Evolutionary conservation across 2,113 vertebrate species (phyloP).

Genomic region (Eubucco bourcierii): DNA sequence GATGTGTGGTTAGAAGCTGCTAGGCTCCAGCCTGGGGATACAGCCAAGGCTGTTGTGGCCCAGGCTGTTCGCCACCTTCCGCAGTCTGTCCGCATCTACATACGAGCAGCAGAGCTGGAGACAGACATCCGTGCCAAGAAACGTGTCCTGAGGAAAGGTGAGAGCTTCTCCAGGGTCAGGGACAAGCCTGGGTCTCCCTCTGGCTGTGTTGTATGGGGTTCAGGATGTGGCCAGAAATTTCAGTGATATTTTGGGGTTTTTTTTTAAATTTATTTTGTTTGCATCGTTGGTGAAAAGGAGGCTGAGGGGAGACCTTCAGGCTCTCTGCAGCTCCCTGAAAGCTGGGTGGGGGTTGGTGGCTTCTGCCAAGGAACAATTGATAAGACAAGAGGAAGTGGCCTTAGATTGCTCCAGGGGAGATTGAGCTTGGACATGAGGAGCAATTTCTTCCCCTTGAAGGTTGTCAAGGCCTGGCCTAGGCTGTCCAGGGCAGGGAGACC

Average conservation of each 20-base stretch:
- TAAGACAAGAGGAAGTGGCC: too few species aligned
- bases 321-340: too few species aligned
- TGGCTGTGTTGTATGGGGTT: neutral
- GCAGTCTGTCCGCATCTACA: conserved; percentile 94
- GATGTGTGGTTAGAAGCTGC: conserved; percentile 98
- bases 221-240: accelerated
- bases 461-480: too few species aligned
- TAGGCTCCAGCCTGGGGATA: conserved; percentile 94
- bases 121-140: conserved; percentile 96
- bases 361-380: too few species aligned
- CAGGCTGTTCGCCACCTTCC: conserved; percentile 96
- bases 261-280: neutral
- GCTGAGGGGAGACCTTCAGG: too few species aligned
- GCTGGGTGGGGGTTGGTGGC: too few species aligned
- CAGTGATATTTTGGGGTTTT: neutral
- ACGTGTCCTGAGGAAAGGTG: conserved; percentile 94
- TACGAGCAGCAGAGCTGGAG: conserved; percentile 95
- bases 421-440: too few species aligned
- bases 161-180: neutral
- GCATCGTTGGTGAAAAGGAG: neutral
- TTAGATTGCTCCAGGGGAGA: too few species aligned
- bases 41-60: conserved; percentile 95
- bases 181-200: neutral
- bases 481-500: too few species aligned
- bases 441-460: too few species aligned